Evolutionary conservation across 1,140 invertebrate species (phyloP).

Genomic region (Schlechtendalia chinensis): DNA sequence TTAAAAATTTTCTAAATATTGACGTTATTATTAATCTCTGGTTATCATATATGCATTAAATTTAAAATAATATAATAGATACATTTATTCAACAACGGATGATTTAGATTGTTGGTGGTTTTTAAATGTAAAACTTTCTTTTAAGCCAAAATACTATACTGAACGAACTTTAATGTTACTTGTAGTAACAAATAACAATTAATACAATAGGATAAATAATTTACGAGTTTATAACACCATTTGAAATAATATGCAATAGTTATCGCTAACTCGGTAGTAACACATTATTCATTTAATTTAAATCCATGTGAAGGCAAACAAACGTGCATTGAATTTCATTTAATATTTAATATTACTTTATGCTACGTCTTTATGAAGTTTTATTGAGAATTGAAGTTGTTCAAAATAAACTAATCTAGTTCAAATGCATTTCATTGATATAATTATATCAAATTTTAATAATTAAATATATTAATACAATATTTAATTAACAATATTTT

Average conservation of each 20-base stretch:
- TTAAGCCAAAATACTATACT: background rate
- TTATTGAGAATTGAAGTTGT: background rate
- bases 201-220: conserved; percentile 38
- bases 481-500: too few species aligned
- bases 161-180: conserved; percentile 12
- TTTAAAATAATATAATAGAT: conserved; percentile 12
- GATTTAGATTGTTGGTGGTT: conserved; percentile 1
- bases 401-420: too few species aligned
- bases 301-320: background rate
- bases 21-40: too few species aligned
- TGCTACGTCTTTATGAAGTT: background rate
- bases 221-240: conserved; percentile 25
- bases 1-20: too few species aligned
- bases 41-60: too few species aligned
- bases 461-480: too few species aligned
- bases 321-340: conserved; percentile 17
- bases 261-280: background rate
- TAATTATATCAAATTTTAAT: too few species aligned
- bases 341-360: conserved; percentile 16
- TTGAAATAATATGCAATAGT: conserved; percentile 29
- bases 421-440: too few species aligned
- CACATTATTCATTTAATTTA: conserved; percentile 25
- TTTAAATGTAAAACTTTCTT: conserved; percentile 1
- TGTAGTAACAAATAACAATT: conserved; percentile 5
- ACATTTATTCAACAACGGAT: too few species aligned